phyloP scores from a whole-genome alignment of 2,797 vertebrate species.

The Capromys pilorides region DNA sequence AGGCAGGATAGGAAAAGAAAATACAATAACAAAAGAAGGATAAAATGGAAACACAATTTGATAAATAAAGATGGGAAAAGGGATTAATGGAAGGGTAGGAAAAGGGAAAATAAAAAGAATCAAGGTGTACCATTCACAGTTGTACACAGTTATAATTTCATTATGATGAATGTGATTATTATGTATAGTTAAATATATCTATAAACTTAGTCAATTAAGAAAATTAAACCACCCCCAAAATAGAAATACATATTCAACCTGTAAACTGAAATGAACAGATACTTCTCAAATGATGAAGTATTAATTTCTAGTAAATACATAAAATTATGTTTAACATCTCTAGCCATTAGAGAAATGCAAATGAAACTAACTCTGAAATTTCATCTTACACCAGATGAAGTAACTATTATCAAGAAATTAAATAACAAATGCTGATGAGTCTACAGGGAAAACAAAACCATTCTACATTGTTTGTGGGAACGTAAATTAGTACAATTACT shows the following conservation, averaged over 20 bases:
- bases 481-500: neutral
- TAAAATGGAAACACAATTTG: too few species aligned
- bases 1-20: too few species aligned
- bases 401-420: neutral
- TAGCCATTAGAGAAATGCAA: neutral
- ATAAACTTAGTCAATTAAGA: too few species aligned
- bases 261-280: neutral
- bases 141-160: too few species aligned
- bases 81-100: too few species aligned
- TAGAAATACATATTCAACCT: neutral
- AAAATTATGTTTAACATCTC: neutral
- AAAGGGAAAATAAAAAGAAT: too few species aligned
- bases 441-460: too few species aligned
- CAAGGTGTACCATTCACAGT: too few species aligned
- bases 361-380: neutral
- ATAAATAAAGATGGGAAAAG: too few species aligned
- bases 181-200: too few species aligned
- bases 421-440: neutral
- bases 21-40: too few species aligned
- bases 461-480: neutral
- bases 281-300: neutral
- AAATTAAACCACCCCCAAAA: neutral
- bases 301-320: neutral
- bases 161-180: too few species aligned
- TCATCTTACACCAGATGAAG: neutral